Base-by-base conservation (phyloP, 2,888 invertebrate species). In the Hyposoter didymator region DNA sequence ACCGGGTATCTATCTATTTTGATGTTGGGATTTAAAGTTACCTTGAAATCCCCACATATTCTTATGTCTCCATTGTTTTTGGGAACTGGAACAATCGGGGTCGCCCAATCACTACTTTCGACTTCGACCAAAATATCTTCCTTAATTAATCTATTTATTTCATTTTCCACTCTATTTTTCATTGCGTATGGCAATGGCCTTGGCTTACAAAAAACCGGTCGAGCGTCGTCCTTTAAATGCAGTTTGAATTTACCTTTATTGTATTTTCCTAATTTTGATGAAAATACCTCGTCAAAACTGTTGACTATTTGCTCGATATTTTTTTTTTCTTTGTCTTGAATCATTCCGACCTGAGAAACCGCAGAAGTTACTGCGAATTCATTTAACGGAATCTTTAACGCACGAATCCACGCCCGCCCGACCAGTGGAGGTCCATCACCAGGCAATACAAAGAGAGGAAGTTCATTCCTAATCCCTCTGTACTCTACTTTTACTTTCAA, bases 1-100 rank as follows among this genome's bases (percentile, higher is more conserved):
- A 82, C 55, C n/a, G 82, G 82, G 49, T 76, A 78, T 47, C 86
- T 84, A 10, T 79, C 78, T 5, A 88, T 87, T 10, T 39, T 81
- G 10, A 78, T 43, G 2, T 88, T 88, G 52, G 85, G 84, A 32
- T 89, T 84, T 12, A 86, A 47, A 52, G 88, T 88, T 6, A 70
- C 32, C 52, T 85, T 85, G 52, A 89, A 90, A 82, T 90, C 90
- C 2, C 89, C 89, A 70, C 90, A 90, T 39, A 90, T 87, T n/a
- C 90, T 80, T 8, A 90, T 86, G 22, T 82, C 76, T 4, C 89
- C 88, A 79, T 91, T 87, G 19, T 55, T 83, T 73, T 85, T 84
- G 2, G 73, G 19, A 0, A 84, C 74, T 32, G 84, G 84, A 12
- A 79, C 74, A 14, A 84, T 75, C n/a, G 84, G 84, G 5, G 84